Percentiles rank a stretch among this genome's conserved stretches.
phyloP scores from a whole-genome alignment of 2,888 invertebrate genomes.

The Elmis aenea region DNA sequence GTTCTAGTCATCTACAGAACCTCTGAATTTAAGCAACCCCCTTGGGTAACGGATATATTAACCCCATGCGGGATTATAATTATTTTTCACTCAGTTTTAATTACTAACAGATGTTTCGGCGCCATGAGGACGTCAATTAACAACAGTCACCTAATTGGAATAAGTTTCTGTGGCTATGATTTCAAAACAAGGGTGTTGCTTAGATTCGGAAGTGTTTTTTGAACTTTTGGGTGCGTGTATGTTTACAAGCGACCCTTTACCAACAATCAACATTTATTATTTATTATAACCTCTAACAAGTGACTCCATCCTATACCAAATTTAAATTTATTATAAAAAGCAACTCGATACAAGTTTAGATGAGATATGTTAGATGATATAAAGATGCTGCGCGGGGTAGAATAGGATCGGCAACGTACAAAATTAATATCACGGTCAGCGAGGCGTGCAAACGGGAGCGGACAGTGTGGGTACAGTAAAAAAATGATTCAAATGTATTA shows the following conservation, averaged over 20 bases:
- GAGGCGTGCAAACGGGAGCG: constrained; percentile 12
- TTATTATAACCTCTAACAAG: constrained; percentile 37
- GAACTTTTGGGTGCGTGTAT: constrained; percentile 13
- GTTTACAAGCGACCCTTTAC: constrained; percentile 23
- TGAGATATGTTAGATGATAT: constrained; percentile 37
- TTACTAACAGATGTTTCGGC: constrained; percentile 20
- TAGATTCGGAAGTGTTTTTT: constrained; percentile 3
- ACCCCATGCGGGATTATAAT: too few species aligned
- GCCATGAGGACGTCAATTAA: too few species aligned
- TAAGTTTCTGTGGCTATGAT: too few species aligned
- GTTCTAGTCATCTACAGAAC: constrained; percentile 12
- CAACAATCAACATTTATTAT: constrained; percentile 39
- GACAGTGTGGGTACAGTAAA: too few species aligned
- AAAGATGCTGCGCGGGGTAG: constrained; percentile 7
- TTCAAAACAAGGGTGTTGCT: too few species aligned
- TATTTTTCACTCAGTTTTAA: too few species aligned
- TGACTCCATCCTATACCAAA: constrained; percentile 34
- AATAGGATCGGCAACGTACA: constrained; percentile 4
- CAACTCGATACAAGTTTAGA: constrained; percentile 34
- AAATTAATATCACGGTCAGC: constrained; percentile 11
- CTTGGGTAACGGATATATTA: too few species aligned
- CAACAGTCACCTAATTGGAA: too few species aligned
- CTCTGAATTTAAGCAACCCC: constrained; percentile 8
- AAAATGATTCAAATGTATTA: constrained; percentile 8
- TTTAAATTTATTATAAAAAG: constrained; percentile 37